Base-by-base conservation (phyloP, 2,888 invertebrate species). In the Latrodectus hesperus region DNA sequence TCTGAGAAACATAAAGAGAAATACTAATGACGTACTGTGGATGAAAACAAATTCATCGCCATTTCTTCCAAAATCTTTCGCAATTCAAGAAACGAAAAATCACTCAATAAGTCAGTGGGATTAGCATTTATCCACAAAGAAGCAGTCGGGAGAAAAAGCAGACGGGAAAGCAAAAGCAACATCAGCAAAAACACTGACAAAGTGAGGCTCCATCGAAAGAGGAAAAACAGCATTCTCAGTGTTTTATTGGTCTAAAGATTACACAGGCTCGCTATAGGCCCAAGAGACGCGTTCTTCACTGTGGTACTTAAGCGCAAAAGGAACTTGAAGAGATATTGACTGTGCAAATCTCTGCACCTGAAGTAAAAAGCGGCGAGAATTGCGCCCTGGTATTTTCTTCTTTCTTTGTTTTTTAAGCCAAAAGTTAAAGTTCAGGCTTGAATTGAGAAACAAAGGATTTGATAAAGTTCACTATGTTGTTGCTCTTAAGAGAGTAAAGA, bases 161-260 rank as follows among this genome's bases (percentile, higher is more conserved):
- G 12, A n/a, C 12, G n/a, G 10, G 12, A 60, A 60, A 60, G 60
- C 60, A 60, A 60, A 60, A 60, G 60, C 60, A 16, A 11, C 60
- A 60, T 60, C 60, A 60, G 60, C 60, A 60, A 60, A 60, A n/a
- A 60, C 6, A 6, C 60, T 60, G 60, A 60, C 60, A 60, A n/a
- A 60, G 60, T 6, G 55, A 16, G 55, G 55, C 14, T 49, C 38
- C 10, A 68, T 10, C 53, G 65, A 73, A 17, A 53, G 80, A 64
- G 53, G 22, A 68, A 82, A 70, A 82, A 75, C 82, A 82, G 82
- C 82, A 64, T 84, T 72, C 84, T 77, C 78, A 84, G 84, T 84
- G 84, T 84, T 84, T 84, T 84, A 84, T 84, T 84, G 84, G 84
- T 78, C 78, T 72, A 84, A 77, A 77, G 84, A 84, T 84, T 84